Evolutionary conservation across 2,888 invertebrate genomes (phyloP).

Genomic region (Erebia ligea): DNA sequence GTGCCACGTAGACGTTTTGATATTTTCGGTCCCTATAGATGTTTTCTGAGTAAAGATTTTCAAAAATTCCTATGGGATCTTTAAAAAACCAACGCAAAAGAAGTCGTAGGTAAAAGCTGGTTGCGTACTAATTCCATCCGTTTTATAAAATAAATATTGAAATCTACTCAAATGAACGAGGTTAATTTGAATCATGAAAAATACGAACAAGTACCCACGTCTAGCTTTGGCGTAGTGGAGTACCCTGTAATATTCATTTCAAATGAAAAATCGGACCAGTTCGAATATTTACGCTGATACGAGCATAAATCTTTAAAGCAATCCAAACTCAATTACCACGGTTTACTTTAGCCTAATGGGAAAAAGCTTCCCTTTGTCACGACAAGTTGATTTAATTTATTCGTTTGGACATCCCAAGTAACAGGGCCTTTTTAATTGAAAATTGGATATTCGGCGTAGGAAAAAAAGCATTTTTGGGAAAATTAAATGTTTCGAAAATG

Average conservation of each 20-base stretch:
- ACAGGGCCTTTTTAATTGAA: slow-evolving; percentile 26
- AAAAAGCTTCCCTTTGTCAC: slow-evolving; percentile 69
- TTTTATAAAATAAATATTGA: slow-evolving; percentile 7
- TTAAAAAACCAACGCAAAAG: too few species aligned
- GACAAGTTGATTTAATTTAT: slow-evolving; percentile 64
- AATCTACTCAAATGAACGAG: slow-evolving; percentile 1
- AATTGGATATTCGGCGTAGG: background rate
- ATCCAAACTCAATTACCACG: slow-evolving; percentile 78
- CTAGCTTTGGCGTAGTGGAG: slow-evolving; percentile 16
- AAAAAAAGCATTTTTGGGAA: too few species aligned
- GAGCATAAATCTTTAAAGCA: slow-evolving; percentile 76
- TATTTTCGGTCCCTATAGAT: too few species aligned
- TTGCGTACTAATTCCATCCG: background rate
- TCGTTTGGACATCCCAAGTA: slow-evolving; percentile 52
- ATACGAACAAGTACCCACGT: background rate
- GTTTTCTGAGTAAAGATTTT: too few species aligned
- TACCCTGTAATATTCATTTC: slow-evolving; percentile 45
- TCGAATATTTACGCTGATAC: slow-evolving; percentile 57
- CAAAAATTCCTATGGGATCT: too few species aligned
- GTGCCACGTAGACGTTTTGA: too few species aligned
- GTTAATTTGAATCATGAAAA: slow-evolving; percentile 11
- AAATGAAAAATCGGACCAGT: slow-evolving; percentile 60
- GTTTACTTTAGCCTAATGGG: slow-evolving; percentile 75
- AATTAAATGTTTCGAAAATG: too few species aligned
- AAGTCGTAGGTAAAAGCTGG: background rate